These are phyloP conservation scores for Galbula dea DNA, from an alignment of 2,113 vertebrate genomes.

Conservation along the genomic window DNA sequence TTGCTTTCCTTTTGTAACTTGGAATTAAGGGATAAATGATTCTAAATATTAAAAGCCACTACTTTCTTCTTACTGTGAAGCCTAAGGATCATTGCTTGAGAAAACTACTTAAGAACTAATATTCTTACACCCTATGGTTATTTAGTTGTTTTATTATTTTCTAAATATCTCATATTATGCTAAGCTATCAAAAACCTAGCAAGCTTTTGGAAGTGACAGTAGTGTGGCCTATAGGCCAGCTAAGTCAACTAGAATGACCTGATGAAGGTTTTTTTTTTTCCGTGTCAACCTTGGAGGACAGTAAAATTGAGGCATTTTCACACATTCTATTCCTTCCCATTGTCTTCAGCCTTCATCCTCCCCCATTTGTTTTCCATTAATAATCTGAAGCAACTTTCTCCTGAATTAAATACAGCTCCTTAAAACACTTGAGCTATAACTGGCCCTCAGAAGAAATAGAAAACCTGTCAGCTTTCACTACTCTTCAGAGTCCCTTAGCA, in stretches of 20 bases:
- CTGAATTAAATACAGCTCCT: background rate
- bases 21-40: background rate
- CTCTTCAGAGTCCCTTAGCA: background rate
- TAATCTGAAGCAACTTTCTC: background rate
- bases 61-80: background rate
- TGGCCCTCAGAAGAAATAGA: background rate
- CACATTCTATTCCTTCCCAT: background rate
- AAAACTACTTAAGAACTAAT: background rate
- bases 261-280: background rate
- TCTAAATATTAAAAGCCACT: background rate
- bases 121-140: background rate
- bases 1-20: background rate
- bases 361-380: background rate
- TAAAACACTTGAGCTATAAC: background rate
- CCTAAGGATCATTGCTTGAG: background rate
- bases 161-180: background rate
- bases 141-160: background rate
- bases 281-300: background rate
- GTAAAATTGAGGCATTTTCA: background rate
- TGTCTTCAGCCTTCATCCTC: background rate
- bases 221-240: background rate
- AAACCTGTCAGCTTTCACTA: background rate
- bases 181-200: background rate
- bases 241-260: background rate
- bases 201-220: background rate